phyloP scores from a whole-genome alignment of 2,113 vertebrate genomes.

The Aldabrachelys gigantea region DNA sequence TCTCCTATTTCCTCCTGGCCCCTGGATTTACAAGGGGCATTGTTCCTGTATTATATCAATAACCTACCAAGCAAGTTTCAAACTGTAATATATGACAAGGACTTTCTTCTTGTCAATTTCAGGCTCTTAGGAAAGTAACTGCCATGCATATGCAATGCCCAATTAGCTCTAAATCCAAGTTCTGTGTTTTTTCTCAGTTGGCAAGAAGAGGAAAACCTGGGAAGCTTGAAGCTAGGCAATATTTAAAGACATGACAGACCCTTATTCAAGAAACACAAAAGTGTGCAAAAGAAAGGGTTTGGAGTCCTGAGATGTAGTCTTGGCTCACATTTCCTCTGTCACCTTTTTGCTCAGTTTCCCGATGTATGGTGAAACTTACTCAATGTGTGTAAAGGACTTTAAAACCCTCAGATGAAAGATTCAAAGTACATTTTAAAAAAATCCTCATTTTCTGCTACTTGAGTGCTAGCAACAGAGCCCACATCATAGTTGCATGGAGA shows the following conservation, averaged over 20 bases:
- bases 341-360: background rate
- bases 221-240: background rate
- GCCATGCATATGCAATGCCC: background rate
- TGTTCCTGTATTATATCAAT: background rate
- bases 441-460: background rate
- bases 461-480: background rate
- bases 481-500: background rate
- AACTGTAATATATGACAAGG: background rate
- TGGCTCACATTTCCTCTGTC: background rate
- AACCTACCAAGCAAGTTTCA: conserved; percentile 19
- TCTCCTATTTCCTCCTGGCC: background rate
- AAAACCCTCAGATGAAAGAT: background rate
- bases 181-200: background rate
- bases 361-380: background rate
- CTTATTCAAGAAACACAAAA: background rate
- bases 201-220: background rate
- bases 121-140: conserved; percentile 4
- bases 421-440: background rate
- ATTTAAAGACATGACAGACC: background rate
- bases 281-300: background rate
- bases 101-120: background rate
- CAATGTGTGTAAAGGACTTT: background rate
- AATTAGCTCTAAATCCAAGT: background rate
- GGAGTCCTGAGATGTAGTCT: background rate
- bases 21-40: background rate